Base-by-base conservation (phyloP, 2,888 invertebrate genomes). In the Iselma pallidipennis region DNA sequence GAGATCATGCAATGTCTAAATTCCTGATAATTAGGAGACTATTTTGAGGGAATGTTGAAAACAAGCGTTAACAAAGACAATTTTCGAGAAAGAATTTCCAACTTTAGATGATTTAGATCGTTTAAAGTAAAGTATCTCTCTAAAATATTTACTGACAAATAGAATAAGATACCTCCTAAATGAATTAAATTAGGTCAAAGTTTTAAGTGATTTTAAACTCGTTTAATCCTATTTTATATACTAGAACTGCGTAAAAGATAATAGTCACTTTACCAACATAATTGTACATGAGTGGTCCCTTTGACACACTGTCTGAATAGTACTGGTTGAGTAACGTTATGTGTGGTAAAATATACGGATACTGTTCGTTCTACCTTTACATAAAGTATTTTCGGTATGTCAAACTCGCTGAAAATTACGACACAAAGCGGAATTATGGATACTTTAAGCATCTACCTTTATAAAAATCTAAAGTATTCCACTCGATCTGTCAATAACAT, bases 321-420 rank as follows among this genome's bases (percentile, higher is more conserved):
- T 61, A 57, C 54, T 57, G 57, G 49, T 49, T 61, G 54, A 57
- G 54, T 53, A 49, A 57, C 61, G 54, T 57, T 50, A 61, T 61
- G 61, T 61, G n/a, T n/a, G 61, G 61, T 61, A 57, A 61, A 61
- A 61, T 61, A 61, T 57, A 61, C n/a, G n/a, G 61, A 61, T 61
- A 57, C 61, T 45, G 54, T 49, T 3, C 45, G 57, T 54, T 57
- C 55, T 37, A 61, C 57, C 57, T 61, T 61, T 61, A 55, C 55
- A 61, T 57, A 61, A n/a, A 54, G 61, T 61, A 61, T 61, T 61
- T 61, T 61, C 57, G 61, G 61, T 57, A 61, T 61, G 61, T 61
- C 61, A 57, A 58, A 55, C 61, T 57, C 57, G 56, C 57, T 61
- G 54, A 55, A 61, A 61, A 61, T 57, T 57, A 50, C 58, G 51